Evolutionary conservation across 2,888 invertebrate species (phyloP).

Genomic region (Sinhomidia bicolor): DNA sequence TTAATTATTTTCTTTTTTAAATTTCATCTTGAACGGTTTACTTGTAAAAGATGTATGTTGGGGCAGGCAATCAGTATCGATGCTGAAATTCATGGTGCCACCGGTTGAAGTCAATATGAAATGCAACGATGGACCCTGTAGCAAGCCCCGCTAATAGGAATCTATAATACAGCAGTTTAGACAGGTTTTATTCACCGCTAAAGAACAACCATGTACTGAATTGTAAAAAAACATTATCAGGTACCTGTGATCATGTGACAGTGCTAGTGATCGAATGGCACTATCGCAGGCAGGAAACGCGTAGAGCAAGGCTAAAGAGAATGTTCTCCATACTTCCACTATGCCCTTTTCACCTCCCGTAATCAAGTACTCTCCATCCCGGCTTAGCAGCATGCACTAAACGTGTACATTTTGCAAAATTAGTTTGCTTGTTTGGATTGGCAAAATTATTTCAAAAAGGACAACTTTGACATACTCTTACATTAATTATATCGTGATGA

Average conservation of each 20-base stretch:
- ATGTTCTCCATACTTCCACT: constrained; percentile 99
- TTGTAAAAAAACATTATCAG: neutral
- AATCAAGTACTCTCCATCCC: constrained; percentile 99
- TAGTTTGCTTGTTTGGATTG: neutral
- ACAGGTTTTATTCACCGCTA: neutral
- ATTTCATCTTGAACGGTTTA: neutral
- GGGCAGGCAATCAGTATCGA: constrained; percentile 86
- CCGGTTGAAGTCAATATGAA: constrained; percentile 99
- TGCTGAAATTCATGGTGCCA: constrained; percentile 99
- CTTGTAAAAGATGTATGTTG: neutral
- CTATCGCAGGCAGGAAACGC: constrained; percentile 99
- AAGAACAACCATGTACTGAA: too few relatives aligned
- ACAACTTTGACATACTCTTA: constrained; percentile 81
- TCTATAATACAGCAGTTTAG: constrained; percentile 83
- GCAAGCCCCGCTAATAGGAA: constrained; percentile 98
- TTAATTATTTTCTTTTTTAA: neutral
- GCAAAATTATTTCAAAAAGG: neutral
- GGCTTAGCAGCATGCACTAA: constrained; percentile 94
- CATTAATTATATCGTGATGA: constrained; percentile 97
- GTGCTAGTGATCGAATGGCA: constrained; percentile 95
- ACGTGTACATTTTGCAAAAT: neutral
- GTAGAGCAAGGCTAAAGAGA: constrained; percentile 97
- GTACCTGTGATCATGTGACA: constrained; percentile 99
- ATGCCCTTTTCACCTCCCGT: constrained; percentile 98
- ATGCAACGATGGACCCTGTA: constrained; percentile 98